A percentile compares a stretch with the other conserved stretches of the same genome.
Evolutionary conservation across 2,888 invertebrate genomes (phyloP).

Genomic region (Hedya salicella): DNA sequence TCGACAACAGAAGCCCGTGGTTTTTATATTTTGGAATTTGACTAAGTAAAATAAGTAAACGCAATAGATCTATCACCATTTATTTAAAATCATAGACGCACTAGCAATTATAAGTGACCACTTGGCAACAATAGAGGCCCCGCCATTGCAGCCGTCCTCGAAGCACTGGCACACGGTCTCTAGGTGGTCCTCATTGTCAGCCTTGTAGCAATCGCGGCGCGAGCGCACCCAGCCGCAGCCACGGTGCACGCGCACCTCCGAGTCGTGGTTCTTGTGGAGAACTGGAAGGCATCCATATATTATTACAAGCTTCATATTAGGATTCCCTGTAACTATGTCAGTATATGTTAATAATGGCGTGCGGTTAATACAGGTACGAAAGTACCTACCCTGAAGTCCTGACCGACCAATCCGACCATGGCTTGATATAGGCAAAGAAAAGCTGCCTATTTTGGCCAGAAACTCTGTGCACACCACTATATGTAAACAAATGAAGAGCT

Average conservation of each 20-base stretch:
- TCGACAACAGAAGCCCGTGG: too few relatives aligned
- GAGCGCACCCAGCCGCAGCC: slow-evolving; percentile 86
- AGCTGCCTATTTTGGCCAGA: too few relatives aligned
- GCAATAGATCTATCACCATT: slow-evolving; percentile 3
- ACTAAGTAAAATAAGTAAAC: background rate
- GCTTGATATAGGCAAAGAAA: too few relatives aligned
- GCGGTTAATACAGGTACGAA: too few relatives aligned
- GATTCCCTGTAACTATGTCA: background rate
- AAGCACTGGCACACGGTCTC: slow-evolving; percentile 87
- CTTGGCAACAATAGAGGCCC: slow-evolving; percentile 2
- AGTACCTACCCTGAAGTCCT: too few relatives aligned
- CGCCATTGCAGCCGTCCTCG: slow-evolving; percentile 85
- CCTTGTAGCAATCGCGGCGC: slow-evolving; percentile 81
- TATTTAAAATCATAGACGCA: background rate
- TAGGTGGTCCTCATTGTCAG: slow-evolving; percentile 87
- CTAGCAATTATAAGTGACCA: slow-evolving; percentile 10
- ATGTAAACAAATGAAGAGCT: too few relatives aligned
- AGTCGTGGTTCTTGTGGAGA: slow-evolving; percentile 68
- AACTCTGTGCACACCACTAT: too few relatives aligned
- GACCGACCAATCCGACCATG: too few relatives aligned
- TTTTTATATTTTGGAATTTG: too few relatives aligned
- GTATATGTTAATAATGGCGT: background rate
- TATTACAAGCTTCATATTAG: background rate
- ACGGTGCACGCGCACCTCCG: slow-evolving; percentile 82
- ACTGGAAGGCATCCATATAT: slow-evolving; percentile 55